Percentiles rank a stretch among this genome's conserved stretches.
Conservation (phyloP, 2,888 invertebrate genomes). For the Ditylenchus weischeri region DNA sequence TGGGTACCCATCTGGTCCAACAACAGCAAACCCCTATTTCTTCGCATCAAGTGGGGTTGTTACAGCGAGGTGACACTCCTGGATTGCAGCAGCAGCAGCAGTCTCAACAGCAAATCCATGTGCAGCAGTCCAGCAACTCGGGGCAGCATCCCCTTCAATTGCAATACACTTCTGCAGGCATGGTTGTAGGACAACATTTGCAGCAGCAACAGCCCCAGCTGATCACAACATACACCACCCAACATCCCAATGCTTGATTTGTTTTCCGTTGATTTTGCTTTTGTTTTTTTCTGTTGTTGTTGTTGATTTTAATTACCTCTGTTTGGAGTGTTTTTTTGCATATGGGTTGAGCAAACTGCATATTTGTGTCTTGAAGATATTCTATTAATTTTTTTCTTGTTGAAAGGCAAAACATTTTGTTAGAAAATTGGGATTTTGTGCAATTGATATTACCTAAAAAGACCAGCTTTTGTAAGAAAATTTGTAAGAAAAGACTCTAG, state of each 20-base stretch:
- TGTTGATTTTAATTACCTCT: no score
- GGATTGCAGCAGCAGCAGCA: slow-evolving; percentile 4
- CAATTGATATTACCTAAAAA: no score
- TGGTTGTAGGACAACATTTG: neutral
- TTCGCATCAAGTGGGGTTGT: neutral
- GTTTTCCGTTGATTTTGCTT: neutral
- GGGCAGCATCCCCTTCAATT: slow-evolving; percentile 3
- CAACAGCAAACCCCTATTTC: slow-evolving; percentile 11
- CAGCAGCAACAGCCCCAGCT: slow-evolving; percentile 13
- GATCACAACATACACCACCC: slow-evolving; percentile 22
- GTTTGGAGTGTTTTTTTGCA: no score
- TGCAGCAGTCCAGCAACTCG: neutral
- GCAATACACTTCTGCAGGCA: slow-evolving; percentile 9
- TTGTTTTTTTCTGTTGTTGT: no score
- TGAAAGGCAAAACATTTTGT: no score
- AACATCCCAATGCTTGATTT: slow-evolving; percentile 7
- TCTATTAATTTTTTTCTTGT: no score
- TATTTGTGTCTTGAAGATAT: no score
- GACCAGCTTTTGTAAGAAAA: no score
- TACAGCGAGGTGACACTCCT: neutral
- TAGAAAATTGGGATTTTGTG: no score
- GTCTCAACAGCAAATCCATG: slow-evolving; percentile 3
- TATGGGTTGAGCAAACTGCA: no score
- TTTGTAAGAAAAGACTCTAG: no score
- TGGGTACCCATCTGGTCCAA: slow-evolving; percentile 12